These are phyloP conservation scores for Choloepus hoffmanni DNA, from an alignment of 2,113 vertebrate genomes.

Conservation along the genomic window DNA sequence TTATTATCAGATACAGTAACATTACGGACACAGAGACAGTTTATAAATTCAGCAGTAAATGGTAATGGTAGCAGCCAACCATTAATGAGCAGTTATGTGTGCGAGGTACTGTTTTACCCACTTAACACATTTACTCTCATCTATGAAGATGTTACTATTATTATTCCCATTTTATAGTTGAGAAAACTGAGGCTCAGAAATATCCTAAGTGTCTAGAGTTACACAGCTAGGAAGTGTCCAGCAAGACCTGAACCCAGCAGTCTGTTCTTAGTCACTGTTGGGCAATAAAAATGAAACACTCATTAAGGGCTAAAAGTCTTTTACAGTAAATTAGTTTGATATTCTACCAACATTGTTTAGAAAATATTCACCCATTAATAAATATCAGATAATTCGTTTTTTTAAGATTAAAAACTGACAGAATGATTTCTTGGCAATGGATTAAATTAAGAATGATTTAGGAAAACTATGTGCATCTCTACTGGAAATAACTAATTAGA, in stretches of 20 bases:
- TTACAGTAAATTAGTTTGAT: background rate
- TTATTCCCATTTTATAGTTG: background rate
- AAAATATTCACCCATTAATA: conserved; percentile 8
- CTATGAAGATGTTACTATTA: background rate
- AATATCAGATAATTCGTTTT: background rate
- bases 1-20: background rate
- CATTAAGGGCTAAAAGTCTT: background rate
- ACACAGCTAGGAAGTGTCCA: background rate
- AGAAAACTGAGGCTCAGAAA: conserved; percentile 24
- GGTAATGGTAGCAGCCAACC: background rate
- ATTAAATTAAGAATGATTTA: conserved; percentile 44
- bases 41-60: background rate
- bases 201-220: background rate
- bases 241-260: background rate
- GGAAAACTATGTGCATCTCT: background rate
- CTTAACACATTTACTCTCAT: background rate
- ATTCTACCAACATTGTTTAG: background rate
- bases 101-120: background rate
- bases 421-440: conserved; percentile 30
- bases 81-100: background rate
- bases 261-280: background rate
- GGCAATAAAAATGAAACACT: background rate
- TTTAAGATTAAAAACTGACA: conserved; percentile 37
- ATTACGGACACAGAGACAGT: no score
- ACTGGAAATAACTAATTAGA: background rate